phyloP scores from a whole-genome alignment of 2,888 invertebrate genomes.

The Lydus trimaculatus region DNA sequence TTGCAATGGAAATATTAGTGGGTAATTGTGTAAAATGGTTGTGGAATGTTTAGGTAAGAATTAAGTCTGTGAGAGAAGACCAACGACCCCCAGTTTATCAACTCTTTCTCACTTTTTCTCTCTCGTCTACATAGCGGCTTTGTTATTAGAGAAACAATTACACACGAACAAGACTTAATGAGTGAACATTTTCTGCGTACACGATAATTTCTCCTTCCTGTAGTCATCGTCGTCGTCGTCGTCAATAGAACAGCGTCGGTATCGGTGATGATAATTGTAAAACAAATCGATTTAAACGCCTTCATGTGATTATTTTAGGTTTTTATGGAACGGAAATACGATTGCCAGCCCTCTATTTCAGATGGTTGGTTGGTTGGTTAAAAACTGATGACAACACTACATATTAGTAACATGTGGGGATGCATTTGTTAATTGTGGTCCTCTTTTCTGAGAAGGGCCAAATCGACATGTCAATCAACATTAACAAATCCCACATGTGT shows the following conservation, averaged over 20 bases:
- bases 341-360: not conserved
- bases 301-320: not conserved
- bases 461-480: slow-evolving; percentile 4
- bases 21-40: slow-evolving; percentile 32
- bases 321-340: not conserved
- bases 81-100: slow-evolving; percentile 47
- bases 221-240: not conserved
- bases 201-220: slow-evolving; percentile 47
- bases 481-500: slow-evolving; percentile 5
- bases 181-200: slow-evolving; percentile 44
- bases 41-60: slow-evolving; percentile 31
- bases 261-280: not conserved
- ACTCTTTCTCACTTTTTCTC: too few species aligned
- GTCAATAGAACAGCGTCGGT: not conserved
- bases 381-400: not conserved
- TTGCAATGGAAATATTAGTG: slow-evolving; percentile 22
- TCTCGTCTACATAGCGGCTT: slow-evolving; percentile 39
- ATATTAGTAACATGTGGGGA: slow-evolving; percentile 3
- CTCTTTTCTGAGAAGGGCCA: slow-evolving; percentile 2
- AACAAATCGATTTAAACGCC: not conserved
- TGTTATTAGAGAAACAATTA: slow-evolving; percentile 50
- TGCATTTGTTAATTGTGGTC: slow-evolving; percentile 5
- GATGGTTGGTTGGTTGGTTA: not conserved
- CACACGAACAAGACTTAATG: slow-evolving; percentile 48
- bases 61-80: slow-evolving; percentile 34